phyloP scores from a whole-genome alignment of 53 echinoderm and acorn worm genomes.

The Patiria pectinifera region DNA sequence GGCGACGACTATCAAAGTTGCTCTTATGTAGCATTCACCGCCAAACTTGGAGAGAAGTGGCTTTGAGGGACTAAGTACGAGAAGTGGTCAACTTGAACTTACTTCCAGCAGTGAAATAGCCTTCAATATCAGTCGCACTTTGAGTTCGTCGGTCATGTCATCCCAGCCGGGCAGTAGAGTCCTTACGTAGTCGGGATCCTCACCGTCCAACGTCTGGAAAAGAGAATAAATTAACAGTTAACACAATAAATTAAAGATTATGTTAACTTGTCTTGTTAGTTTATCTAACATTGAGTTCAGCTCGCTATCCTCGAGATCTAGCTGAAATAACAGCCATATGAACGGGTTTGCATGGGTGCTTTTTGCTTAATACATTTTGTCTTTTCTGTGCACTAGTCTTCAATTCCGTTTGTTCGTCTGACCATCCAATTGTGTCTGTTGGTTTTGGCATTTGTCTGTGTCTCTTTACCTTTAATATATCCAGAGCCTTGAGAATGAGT shows the following conservation, averaged over 20 bases:
- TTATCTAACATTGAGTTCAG: too few relatives aligned
- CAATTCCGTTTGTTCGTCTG: too few relatives aligned
- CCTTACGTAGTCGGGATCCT: neutral
- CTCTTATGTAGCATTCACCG: too few relatives aligned
- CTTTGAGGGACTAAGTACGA: neutral
- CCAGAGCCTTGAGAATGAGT: slow-evolving; percentile 43
- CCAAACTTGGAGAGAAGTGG: neutral
- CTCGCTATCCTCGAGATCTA: too few relatives aligned
- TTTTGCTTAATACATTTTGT: too few relatives aligned
- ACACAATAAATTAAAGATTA: too few relatives aligned
- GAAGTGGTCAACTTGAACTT: neutral
- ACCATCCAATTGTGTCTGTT: too few relatives aligned
- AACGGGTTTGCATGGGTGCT: too few relatives aligned
- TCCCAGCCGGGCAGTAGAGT: slow-evolving; percentile 10
- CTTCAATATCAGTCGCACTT: slow-evolving; percentile 31
- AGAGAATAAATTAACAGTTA: neutral
- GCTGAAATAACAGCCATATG: too few relatives aligned
- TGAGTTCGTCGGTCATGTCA: slow-evolving; percentile 42
- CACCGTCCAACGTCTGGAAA: slow-evolving; percentile 3
- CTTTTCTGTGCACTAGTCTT: too few relatives aligned
- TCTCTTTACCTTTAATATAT: slow-evolving; percentile 40
- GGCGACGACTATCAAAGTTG: too few relatives aligned
- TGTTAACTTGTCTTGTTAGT: too few relatives aligned
- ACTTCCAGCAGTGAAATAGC: slow-evolving; percentile 26
- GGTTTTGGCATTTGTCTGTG: neutral